Evolutionary conservation across 2,888 invertebrate genomes (phyloP), one percentile per base, ranked within the genome.

Genomic region (Synergus umbraculus): DNA sequence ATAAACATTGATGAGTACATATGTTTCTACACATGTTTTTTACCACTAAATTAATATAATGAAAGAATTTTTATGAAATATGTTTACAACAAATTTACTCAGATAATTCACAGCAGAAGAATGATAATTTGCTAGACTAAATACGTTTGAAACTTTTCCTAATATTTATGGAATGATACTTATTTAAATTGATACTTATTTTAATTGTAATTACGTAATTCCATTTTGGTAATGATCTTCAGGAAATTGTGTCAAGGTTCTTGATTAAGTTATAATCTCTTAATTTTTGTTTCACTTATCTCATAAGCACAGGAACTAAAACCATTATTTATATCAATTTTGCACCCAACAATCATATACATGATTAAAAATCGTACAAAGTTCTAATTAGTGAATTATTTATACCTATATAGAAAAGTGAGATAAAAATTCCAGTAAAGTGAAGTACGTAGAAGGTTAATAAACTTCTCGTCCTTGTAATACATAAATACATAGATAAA

Each of bases 121-220:
- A 22, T 60, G 29, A 67, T 67, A 29, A 43, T 41, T 67, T 29
- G 0, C n/a, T 13, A 18, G 7, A 12, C 41, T 1, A n/a, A n/a
- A 22, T 46, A 69, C 46, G 15, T 69, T 69, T 69, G n/a, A n/a
- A n/a, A n/a, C n/a, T n/a, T 15, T 54, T 54, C n/a, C 54, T 49
- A 49, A 49, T 49, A 15, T 49, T 49, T 49, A 15, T 15, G 5
- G 15, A 15, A 15, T 49, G 15, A 49, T 29, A 29, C 29, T 29
- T 29, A 29, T 29, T 29, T 29, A 29, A 29, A 29, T 29, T 29
- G 29, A n/a, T n/a, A n/a, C n/a, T n/a, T n/a, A n/a, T n/a, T n/a
- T n/a, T 29, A 29, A 29, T 29, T 29, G n/a, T n/a, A n/a, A n/a
- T 22, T 22, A 29, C 1, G 29, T 29, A 29, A 64, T 37, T 37